Evolutionary conservation across 2,888 invertebrate species (phyloP).

Genomic region (Bibio marci): DNA sequence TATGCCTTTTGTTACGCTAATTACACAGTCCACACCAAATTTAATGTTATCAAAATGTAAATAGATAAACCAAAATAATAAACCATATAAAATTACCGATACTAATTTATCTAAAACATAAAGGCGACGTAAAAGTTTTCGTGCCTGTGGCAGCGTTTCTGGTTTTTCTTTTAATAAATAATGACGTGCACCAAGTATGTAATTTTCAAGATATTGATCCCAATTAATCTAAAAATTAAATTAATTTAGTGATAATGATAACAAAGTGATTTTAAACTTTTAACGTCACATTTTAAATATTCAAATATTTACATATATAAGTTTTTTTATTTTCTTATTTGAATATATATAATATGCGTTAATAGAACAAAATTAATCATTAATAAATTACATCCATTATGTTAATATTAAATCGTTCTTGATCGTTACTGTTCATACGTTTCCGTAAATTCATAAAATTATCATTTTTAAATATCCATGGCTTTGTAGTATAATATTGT

Average conservation of each 20-base stretch:
- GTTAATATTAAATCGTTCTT: constrained; percentile 41
- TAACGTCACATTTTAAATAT: too few relatives aligned
- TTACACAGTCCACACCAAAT: constrained; percentile 11
- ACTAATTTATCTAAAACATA: constrained; percentile 33
- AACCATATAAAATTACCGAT: constrained; percentile 17
- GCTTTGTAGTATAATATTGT: constrained; percentile 59
- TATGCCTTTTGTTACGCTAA: neutral
- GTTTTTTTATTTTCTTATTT: too few relatives aligned
- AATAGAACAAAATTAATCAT: neutral
- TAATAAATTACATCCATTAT: constrained; percentile 14
- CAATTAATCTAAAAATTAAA: constrained; percentile 38
- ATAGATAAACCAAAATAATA: constrained; percentile 25
- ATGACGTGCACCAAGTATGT: constrained; percentile 67
- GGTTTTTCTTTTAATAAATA: constrained; percentile 73
- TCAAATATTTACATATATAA: too few relatives aligned
- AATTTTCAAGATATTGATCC: constrained; percentile 46
- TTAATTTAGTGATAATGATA: too few relatives aligned
- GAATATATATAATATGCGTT: too few relatives aligned
- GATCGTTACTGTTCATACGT: constrained; percentile 36
- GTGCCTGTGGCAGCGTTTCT: constrained; percentile 53
- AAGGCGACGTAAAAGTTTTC: constrained; percentile 24
- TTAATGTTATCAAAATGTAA: constrained; percentile 21
- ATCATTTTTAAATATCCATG: constrained; percentile 59
- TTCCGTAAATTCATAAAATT: constrained; percentile 37
- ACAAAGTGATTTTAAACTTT: neutral